Conservation (phyloP, 1,140 invertebrate genomes). For the Leptestheria dahalacensis region DNA sequence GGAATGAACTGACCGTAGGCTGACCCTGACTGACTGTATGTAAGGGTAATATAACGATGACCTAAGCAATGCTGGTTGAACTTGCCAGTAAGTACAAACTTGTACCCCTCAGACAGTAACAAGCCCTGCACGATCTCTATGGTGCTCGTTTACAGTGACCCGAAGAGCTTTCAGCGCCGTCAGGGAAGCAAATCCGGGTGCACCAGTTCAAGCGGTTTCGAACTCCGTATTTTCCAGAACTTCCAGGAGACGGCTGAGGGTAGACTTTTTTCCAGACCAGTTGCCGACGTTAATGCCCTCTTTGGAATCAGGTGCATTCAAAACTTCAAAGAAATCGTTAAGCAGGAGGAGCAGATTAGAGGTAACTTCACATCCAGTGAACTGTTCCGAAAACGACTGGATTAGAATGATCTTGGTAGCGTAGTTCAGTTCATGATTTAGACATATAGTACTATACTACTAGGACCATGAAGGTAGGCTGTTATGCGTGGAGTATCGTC, state of each 20-base stretch:
- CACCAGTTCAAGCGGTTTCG: not conserved
- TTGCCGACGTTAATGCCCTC: not conserved
- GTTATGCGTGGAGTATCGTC: too few species aligned
- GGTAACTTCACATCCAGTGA: not conserved
- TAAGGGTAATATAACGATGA: not conserved
- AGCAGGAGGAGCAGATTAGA: not conserved
- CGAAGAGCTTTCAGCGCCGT: not conserved
- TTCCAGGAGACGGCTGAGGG: not conserved
- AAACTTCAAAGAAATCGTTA: conserved; percentile 2
- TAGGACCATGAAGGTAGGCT: too few species aligned
- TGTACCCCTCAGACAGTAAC: not conserved
- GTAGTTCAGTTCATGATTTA: too few species aligned
- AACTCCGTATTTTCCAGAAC: not conserved
- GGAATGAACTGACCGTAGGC: conserved; percentile 13
- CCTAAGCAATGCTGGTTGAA: conserved; percentile 14
- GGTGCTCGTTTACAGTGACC: conserved; percentile 1
- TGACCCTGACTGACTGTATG: conserved; percentile 11
- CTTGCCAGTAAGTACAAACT: conserved; percentile 13
- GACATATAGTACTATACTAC: too few species aligned
- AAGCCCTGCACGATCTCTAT: conserved; percentile 2
- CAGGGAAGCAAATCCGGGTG: not conserved
- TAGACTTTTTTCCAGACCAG: not conserved
- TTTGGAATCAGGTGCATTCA: conserved; percentile 1
- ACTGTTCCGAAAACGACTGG: not conserved
- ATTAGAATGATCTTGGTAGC: not conserved